phyloP scores from a whole-genome alignment of 2,797 vertebrate genomes.

The Falco cherrug region DNA sequence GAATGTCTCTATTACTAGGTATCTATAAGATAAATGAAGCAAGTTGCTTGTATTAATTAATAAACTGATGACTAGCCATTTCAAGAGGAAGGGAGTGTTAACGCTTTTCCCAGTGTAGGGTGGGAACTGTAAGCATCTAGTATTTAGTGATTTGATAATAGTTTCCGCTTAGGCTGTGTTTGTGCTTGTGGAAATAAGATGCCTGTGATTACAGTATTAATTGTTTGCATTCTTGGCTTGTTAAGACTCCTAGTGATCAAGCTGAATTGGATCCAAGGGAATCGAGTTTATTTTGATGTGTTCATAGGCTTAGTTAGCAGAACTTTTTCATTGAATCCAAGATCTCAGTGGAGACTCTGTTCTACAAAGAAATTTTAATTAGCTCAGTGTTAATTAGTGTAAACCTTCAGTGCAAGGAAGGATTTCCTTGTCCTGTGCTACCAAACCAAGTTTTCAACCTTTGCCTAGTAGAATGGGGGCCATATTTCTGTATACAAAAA shows the following conservation, averaged over 20 bases:
- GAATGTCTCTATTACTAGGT: rapidly evolving
- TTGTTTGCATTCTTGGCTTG: background rate
- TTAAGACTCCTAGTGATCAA: background rate
- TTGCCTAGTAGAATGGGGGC: background rate
- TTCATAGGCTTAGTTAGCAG: background rate
- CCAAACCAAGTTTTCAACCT: background rate
- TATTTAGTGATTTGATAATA: background rate
- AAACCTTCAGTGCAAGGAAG: background rate
- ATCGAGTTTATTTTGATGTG: background rate
- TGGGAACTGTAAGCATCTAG: background rate
- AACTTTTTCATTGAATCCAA: background rate
- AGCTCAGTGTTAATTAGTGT: background rate
- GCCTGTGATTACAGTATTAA: background rate
- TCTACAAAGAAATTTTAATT: background rate
- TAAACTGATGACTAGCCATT: background rate
- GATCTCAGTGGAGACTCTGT: background rate
- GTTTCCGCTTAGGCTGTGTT: background rate
- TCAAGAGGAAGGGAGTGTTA: background rate
- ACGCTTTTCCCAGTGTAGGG: background rate
- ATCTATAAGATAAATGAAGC: background rate
- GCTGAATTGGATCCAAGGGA: background rate
- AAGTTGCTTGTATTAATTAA: background rate
- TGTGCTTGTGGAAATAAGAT: background rate
- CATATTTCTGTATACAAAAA: background rate
- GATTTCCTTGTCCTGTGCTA: background rate